Conservation (phyloP, 2,797 vertebrate species). For the Phataginus tetradactyla region DNA sequence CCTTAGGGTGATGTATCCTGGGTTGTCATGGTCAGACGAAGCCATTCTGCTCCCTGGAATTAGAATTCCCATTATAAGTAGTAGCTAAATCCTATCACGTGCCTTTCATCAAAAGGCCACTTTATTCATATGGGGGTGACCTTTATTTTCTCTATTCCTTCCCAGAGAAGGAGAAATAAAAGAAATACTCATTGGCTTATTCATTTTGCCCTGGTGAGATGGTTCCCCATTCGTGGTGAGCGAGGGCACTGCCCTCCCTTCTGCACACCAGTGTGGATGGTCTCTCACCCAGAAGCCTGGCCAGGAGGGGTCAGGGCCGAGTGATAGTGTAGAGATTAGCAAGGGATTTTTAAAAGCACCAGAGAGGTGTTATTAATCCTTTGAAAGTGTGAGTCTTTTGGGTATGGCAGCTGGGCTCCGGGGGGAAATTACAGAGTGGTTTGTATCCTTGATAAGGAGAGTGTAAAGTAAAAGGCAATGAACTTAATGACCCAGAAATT, state of each 20-base stretch:
- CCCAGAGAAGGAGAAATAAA: not conserved
- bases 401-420: conserved; percentile 73
- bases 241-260: not conserved
- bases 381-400: conserved; percentile 77
- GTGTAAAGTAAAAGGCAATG: conserved; percentile 66
- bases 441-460: conserved; percentile 68
- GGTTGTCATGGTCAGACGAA: not conserved
- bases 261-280: not conserved
- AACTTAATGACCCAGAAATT: conserved; percentile 74
- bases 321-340: conserved; percentile 58
- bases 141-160: not conserved
- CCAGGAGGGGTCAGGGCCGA: not conserved
- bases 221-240: not conserved
- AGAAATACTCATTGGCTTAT: not conserved
- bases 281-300: conserved; percentile 29
- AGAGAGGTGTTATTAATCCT: conserved; percentile 74
- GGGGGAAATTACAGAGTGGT: conserved; percentile 66
- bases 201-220: not conserved
- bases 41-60: not conserved
- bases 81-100: not conserved
- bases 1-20: not conserved
- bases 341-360: conserved; percentile 67
- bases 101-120: not conserved
- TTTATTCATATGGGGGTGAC: not conserved
- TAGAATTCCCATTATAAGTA: not conserved